These are phyloP conservation scores for Argya squamiceps DNA, from an alignment of 2,797 vertebrate genomes.

Conservation along the genomic window DNA sequence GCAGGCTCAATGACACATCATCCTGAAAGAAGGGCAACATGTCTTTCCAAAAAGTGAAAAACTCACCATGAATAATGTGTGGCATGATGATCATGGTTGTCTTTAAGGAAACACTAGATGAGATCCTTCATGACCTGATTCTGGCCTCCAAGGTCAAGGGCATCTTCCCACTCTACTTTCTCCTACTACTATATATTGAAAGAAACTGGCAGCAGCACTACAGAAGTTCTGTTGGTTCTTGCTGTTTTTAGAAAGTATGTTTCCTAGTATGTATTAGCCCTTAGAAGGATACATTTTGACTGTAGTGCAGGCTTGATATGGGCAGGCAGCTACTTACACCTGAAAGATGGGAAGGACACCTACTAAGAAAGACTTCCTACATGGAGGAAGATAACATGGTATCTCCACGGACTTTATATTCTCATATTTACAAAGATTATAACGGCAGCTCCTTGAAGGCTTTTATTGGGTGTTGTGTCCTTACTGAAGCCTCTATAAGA, in stretches of 20 bases:
- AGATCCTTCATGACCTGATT: background rate
- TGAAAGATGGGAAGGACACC: background rate
- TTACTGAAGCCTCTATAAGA: background rate
- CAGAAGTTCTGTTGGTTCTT: background rate
- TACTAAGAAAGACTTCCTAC: background rate
- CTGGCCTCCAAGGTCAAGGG: background rate
- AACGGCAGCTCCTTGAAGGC: background rate
- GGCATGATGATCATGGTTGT: background rate
- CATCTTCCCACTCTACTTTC: background rate
- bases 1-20: background rate
- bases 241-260: background rate
- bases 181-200: background rate
- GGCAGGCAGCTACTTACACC: background rate
- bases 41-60: background rate
- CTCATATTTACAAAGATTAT: background rate
- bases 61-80: background rate
- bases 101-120: background rate
- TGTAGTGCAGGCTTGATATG: background rate
- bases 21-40: background rate
- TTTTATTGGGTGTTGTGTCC: background rate
- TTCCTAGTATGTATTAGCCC: background rate
- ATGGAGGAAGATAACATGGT: background rate
- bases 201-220: background rate
- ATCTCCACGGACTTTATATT: background rate
- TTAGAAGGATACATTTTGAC: background rate